These are phyloP conservation scores for Tipula helvola DNA, from an alignment of 2,888 invertebrate genomes.

Conservation along the genomic window DNA sequence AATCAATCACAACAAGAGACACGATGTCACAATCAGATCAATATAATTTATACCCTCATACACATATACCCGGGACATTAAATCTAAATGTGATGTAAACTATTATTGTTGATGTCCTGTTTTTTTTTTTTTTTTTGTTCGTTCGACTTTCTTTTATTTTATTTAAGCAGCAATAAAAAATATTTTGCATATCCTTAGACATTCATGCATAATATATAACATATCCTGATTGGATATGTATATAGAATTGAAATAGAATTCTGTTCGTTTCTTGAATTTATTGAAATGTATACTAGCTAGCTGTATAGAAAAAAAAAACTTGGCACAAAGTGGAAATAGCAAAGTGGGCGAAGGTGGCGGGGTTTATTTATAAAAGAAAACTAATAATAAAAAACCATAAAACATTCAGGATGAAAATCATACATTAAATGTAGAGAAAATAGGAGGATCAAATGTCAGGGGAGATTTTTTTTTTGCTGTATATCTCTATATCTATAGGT, in stretches of 20 bases:
- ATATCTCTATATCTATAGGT: not conserved
- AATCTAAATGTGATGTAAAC: not conserved
- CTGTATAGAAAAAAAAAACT: not conserved
- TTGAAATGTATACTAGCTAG: not conserved
- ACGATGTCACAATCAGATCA: not conserved
- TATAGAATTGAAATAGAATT: not conserved
- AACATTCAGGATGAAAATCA: not conserved
- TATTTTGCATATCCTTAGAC: constrained; percentile 4
- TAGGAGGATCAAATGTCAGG: not conserved
- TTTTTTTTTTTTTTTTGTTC: too few species aligned
- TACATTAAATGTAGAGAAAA: not conserved
- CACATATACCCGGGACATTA: not conserved
- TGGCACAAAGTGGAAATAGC: not conserved
- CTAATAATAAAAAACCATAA: not conserved
- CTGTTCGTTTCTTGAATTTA: not conserved
- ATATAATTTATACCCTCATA: not conserved
- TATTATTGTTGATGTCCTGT: not conserved
- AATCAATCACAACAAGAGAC: not conserved
- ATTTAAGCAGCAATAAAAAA: not conserved
- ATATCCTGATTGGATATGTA: not conserved
- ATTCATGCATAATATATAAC: not conserved
- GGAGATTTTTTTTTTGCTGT: not conserved
- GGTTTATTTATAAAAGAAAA: not conserved
- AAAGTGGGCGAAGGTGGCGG: not conserved
- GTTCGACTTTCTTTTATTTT: not conserved